Evolutionary conservation across 2,113 vertebrate genomes (phyloP), one percentile per base, ranked within the genome.

Genomic region (Odontophorus gujanensis): DNA sequence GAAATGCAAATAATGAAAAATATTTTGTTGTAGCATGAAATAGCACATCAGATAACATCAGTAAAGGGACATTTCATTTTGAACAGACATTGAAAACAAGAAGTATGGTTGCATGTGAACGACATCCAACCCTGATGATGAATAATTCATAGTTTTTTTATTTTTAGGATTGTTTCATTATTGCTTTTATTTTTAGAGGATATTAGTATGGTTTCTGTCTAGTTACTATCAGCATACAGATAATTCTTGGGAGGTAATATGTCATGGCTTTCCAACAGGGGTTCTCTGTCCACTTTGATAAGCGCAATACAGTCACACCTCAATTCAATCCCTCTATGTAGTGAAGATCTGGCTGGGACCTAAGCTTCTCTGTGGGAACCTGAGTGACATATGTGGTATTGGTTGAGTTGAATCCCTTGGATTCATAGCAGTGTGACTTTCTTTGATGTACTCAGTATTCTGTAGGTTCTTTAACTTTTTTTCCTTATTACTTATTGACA

Each of bases 1-100:
- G 81, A 88, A 92, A 63, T 25, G 34, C 15, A 63, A 59, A 68
- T 67, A 59, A 36, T 50, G 72, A 80, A 83, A 92, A 87, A 17
- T 5, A 25, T 21, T 86, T 93, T 81, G 26, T 81, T 84, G 5
- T 48, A 82, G 36, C 5, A 7, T 74, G 68, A 72, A 82, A 69
- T 69, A 66, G 13, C 19, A 42, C 32, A 2, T 3, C 30, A 62
- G 81, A 47, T 1, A 2, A 51, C 77, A 85, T 50, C 59, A 83
- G 38, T 42, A 47, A 40, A 80, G 53, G 47, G 32, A 26, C 2
- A 4, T 5, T 72, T 26, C 11, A 3, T 68, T 69, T 55, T n/a
- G 55, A 85, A 50, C 28, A 36, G 74, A 72, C 13, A 36, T 7
- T 25, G 81, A 57, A 86, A 95, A 38, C 50, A 38, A 75, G 42